Conservation (phyloP, 1,140 invertebrate genomes). For the Rhyacophila brunnea region DNA sequence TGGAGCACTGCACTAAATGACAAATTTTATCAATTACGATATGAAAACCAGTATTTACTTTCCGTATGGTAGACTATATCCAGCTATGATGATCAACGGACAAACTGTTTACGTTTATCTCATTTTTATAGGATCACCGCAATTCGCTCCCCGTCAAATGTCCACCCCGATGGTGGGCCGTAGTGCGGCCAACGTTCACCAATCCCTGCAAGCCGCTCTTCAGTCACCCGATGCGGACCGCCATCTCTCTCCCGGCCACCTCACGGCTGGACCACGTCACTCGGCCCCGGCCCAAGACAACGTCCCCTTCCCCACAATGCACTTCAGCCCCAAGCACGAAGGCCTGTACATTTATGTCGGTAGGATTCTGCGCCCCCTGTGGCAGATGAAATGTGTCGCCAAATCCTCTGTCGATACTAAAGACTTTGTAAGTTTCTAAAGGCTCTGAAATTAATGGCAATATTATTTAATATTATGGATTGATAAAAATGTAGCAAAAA, state of each 20-base stretch:
- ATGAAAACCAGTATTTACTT: background rate
- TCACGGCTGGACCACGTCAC: constrained; percentile 24
- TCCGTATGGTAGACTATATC: background rate
- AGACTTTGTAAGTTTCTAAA: constrained; percentile 60
- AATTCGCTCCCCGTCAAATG: constrained; percentile 52
- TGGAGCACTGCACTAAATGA: no score
- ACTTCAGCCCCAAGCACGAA: constrained; percentile 87
- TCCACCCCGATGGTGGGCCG: constrained; percentile 50
- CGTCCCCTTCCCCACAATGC: constrained; percentile 41
- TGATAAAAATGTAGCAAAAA: no score
- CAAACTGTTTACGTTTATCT: constrained; percentile 2
- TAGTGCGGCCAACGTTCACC: constrained; percentile 37
- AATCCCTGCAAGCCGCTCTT: constrained; percentile 32
- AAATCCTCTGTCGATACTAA: constrained; percentile 60
- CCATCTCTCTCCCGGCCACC: background rate
- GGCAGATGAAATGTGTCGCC: constrained; percentile 73
- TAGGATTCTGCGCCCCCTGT: constrained; percentile 79
- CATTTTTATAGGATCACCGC: constrained; percentile 43
- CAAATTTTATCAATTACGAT: no score
- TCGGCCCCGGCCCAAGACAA: constrained; percentile 37
- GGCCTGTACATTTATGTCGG: constrained; percentile 89
- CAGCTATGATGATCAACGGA: background rate
- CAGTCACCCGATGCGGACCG: constrained; percentile 15
- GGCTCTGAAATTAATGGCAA: no score
- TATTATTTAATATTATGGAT: no score